A percentile compares a stretch with the other conserved stretches of the same genome.
Evolutionary conservation across 2,888 invertebrate genomes (phyloP).

Genomic region (Tetragonisca angustula): DNA sequence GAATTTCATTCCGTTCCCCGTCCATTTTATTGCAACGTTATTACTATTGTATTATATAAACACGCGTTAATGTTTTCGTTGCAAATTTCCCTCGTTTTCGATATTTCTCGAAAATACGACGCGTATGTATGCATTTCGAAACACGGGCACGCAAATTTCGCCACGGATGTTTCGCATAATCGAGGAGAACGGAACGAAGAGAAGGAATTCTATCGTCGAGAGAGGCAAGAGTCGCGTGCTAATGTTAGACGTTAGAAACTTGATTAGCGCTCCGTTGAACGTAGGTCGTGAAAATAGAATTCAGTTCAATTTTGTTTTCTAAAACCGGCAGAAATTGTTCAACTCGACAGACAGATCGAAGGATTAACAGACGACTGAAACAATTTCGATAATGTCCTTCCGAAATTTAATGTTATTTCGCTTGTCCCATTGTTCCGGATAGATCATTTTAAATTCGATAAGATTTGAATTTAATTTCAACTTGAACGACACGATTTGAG

Average conservation of each 20-base stretch:
- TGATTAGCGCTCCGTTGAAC: not conserved
- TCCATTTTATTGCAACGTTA: not conserved
- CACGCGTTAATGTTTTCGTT: not conserved
- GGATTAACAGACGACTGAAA: no score
- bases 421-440: no score
- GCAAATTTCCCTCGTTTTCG: not conserved
- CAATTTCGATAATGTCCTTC: no score
- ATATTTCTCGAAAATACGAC: not conserved
- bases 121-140: not conserved
- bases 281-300: not conserved
- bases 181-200: not conserved
- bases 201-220: no score
- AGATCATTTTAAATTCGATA: no score
- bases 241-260: not conserved
- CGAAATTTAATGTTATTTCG: no score
- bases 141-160: not conserved
- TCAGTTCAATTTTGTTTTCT: not conserved
- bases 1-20: not conserved
- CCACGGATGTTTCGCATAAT: not conserved
- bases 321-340: no score
- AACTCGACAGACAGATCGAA: no score
- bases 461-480: no score
- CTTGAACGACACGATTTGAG: no score
- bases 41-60: not conserved
- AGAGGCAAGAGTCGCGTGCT: not conserved